phyloP scores from a whole-genome alignment of 2,797 vertebrate genomes.

The Synaphobranchus kaupii region DNA sequence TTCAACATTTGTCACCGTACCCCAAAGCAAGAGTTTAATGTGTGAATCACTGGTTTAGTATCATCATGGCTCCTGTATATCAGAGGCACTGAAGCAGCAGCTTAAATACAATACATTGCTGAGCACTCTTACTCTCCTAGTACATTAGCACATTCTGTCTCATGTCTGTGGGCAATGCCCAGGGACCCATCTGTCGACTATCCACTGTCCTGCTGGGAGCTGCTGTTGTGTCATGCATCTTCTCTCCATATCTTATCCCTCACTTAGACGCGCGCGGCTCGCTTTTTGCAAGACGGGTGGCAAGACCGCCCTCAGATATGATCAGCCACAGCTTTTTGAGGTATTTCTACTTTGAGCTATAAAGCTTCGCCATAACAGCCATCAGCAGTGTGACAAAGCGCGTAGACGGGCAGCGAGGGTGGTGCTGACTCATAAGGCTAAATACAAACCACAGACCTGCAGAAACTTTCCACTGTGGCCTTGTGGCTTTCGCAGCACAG shows the following conservation, averaged over 20 bases:
- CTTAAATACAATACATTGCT: slow-evolving; percentile 3
- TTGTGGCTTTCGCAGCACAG: neutral
- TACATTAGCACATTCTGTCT: neutral
- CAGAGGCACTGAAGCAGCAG: neutral
- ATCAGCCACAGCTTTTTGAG: neutral
- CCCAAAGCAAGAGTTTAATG: neutral
- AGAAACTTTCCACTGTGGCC: neutral
- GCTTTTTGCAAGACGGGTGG: neutral
- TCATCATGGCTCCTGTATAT: neutral
- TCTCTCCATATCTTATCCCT: slow-evolving; percentile 5
- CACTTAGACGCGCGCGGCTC: neutral
- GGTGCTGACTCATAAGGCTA: slow-evolving; percentile 1
- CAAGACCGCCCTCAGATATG: neutral
- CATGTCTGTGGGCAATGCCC: neutral
- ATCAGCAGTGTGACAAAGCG: neutral
- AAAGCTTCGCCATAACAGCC: neutral
- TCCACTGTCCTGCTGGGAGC: slow-evolving; percentile 13
- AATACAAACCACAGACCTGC: neutral
- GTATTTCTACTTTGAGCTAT: slow-evolving; percentile 2
- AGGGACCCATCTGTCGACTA: slow-evolving; percentile 8
- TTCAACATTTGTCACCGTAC: neutral
- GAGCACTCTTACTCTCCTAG: neutral
- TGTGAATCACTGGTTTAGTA: neutral
- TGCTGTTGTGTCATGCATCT: neutral
- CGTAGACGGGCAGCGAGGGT: neutral